Percentiles rank a stretch among this genome's conserved stretches.
These are phyloP conservation scores for Adelognathus sp. DNA, from an alignment of 2,888 invertebrate genomes.

Conservation along the genomic window DNA sequence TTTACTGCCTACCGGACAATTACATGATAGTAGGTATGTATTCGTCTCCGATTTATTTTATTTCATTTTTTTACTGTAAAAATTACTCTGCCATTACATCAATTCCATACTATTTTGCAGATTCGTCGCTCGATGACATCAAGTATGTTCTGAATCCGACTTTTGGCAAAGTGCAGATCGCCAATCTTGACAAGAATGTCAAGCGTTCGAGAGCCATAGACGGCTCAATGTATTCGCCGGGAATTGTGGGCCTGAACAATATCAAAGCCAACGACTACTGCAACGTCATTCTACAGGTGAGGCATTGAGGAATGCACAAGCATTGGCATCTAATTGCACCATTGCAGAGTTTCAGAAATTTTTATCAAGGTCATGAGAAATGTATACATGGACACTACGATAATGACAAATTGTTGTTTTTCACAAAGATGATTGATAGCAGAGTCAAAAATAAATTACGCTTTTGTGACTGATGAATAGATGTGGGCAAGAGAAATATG, in stretches of 20 bases:
- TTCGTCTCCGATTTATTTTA: not conserved
- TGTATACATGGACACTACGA: too few relatives aligned
- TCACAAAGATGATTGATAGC: too few relatives aligned
- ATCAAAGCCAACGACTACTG: slow-evolving; percentile 99
- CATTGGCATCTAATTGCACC: too few relatives aligned
- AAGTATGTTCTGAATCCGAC: slow-evolving; percentile 99
- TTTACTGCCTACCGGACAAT: slow-evolving; percentile 99
- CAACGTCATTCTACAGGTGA: slow-evolving; percentile 97
- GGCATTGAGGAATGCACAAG: too few relatives aligned
- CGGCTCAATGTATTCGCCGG: slow-evolving; percentile 97
- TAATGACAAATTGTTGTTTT: too few relatives aligned
- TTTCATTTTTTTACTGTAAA: not conserved
- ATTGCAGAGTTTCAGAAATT: too few relatives aligned
- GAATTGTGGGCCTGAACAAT: slow-evolving; percentile 98
- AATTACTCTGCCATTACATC: not conserved
- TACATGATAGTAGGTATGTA: slow-evolving; percentile 97
- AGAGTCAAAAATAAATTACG: too few relatives aligned
- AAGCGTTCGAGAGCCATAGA: slow-evolving; percentile 97
- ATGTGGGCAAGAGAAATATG: too few relatives aligned
- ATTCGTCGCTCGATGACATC: slow-evolving; percentile 98
- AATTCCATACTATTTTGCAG: slow-evolving; percentile 80
- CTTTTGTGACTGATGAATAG: too few relatives aligned
- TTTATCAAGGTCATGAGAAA: too few relatives aligned
- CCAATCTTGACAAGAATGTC: slow-evolving; percentile 89
- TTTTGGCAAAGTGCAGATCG: slow-evolving; percentile 92